These are phyloP conservation scores for Mallotus villosus DNA, from an alignment of 2,797 vertebrate genomes.

Conservation along the genomic window DNA sequence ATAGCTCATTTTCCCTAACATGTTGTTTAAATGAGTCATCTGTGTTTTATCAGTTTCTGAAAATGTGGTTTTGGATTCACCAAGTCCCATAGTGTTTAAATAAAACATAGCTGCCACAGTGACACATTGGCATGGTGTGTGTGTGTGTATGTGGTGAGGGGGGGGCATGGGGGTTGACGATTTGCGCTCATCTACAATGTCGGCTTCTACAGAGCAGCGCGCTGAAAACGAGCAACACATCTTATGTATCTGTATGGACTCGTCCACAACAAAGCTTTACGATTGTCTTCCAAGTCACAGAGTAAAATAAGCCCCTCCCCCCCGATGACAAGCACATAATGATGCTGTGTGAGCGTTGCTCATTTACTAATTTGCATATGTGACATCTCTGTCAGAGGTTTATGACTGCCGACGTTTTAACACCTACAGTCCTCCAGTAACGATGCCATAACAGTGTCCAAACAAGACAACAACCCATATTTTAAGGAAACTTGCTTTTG, in stretches of 20 bases:
- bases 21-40: too few relatives aligned
- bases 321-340: slow-evolving; percentile 52
- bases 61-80: too few relatives aligned
- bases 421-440: slow-evolving; percentile 61
- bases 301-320: slow-evolving; percentile 63
- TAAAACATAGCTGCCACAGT: background rate
- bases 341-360: slow-evolving; percentile 66
- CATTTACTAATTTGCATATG: slow-evolving; percentile 78
- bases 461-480: slow-evolving; percentile 65
- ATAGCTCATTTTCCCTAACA: too few relatives aligned
- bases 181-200: background rate
- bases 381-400: slow-evolving; percentile 63
- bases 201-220: background rate
- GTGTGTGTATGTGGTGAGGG: too few relatives aligned
- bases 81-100: too few relatives aligned
- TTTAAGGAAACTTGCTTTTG: slow-evolving; percentile 59
- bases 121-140: too few relatives aligned
- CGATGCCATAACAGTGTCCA: slow-evolving; percentile 67
- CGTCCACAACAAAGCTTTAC: slow-evolving; percentile 44
- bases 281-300: slow-evolving; percentile 57
- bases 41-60: too few relatives aligned
- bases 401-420: slow-evolving; percentile 70
- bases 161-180: background rate
- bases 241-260: slow-evolving; percentile 44
- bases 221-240: slow-evolving; percentile 23